Conservation (phyloP, 2,797 vertebrate genomes). For the Sparus aurata region DNA sequence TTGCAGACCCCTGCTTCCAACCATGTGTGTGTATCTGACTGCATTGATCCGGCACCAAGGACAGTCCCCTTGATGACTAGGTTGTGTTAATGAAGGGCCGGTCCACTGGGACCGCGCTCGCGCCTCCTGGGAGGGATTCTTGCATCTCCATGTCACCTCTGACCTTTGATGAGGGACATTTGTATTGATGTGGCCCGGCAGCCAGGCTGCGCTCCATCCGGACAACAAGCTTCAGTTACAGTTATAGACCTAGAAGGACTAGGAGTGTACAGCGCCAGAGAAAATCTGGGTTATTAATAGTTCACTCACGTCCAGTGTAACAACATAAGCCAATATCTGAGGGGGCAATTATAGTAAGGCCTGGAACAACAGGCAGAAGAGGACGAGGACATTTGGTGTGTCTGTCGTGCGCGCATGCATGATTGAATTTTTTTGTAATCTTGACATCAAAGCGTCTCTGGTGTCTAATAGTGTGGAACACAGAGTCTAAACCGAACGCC, state of each 20-base stretch:
- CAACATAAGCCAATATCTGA: constrained; percentile 46
- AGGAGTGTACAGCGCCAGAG: constrained; percentile 29
- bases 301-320: constrained; percentile 37
- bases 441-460: constrained; percentile 57
- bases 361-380: constrained; percentile 18
- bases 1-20: constrained; percentile 3
- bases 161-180: constrained; percentile 62
- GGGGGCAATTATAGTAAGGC: constrained; percentile 17
- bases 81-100: constrained; percentile 29
- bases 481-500: constrained; percentile 37
- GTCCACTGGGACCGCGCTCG: constrained; percentile 30
- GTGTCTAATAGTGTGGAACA: constrained; percentile 36
- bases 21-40: constrained; percentile 27
- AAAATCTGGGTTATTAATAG: constrained; percentile 48
- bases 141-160: constrained; percentile 54
- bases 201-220: constrained; percentile 43
- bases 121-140: constrained; percentile 31
- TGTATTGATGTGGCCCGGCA: constrained; percentile 54
- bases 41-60: constrained; percentile 45
- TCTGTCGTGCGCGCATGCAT: constrained; percentile 7
- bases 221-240: constrained; percentile 42
- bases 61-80: constrained; percentile 34
- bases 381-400: constrained; percentile 15
- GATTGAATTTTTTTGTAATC: constrained; percentile 27
- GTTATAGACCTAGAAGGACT: constrained; percentile 30